These are phyloP conservation scores for Trogon surrucura DNA, from an alignment of 2,113 vertebrate genomes.

Conservation along the genomic window DNA sequence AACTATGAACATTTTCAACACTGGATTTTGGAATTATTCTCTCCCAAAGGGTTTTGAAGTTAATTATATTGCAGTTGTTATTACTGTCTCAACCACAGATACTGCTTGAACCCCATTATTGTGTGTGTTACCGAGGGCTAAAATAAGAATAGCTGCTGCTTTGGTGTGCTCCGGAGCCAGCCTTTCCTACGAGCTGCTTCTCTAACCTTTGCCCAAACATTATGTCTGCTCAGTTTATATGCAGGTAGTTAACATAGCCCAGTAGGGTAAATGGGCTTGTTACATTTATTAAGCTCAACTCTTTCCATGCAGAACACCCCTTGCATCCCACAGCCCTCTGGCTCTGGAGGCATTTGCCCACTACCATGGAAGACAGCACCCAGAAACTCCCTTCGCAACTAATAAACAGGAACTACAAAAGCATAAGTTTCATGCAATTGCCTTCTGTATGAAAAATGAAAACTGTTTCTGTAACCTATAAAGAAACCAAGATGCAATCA, in stretches of 20 bases:
- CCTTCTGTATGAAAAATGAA: slow-evolving; percentile 21
- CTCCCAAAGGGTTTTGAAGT: slow-evolving; percentile 59
- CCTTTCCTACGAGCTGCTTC: slow-evolving; percentile 23
- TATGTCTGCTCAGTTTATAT: slow-evolving; percentile 13
- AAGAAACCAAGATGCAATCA: slow-evolving; percentile 46
- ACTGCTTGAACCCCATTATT: slow-evolving; percentile 55
- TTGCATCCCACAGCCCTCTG: not conserved
- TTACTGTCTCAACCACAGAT: slow-evolving; percentile 31
- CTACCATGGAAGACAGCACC: slow-evolving; percentile 33
- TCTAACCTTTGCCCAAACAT: slow-evolving; percentile 55
- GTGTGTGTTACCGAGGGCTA: slow-evolving; percentile 37
- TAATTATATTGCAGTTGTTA: slow-evolving; percentile 55
- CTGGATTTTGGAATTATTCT: slow-evolving; percentile 41
- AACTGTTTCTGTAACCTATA: slow-evolving; percentile 29
- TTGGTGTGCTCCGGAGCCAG: not conserved
- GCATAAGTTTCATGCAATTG: slow-evolving; percentile 22
- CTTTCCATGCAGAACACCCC: not conserved
- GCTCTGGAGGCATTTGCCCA: slow-evolving; percentile 27
- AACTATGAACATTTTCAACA: slow-evolving; percentile 1
- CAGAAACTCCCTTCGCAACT: slow-evolving; percentile 20
- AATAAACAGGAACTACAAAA: slow-evolving; percentile 37
- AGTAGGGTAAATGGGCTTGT: slow-evolving; percentile 33
- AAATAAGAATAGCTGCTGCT: slow-evolving; percentile 35
- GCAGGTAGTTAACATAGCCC: slow-evolving; percentile 41
- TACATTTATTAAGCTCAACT: slow-evolving; percentile 47